Evolutionary conservation across 30 jellyfish, hydroid and myxozoan genomes (phyloP).

Genomic region (Hydractinia echinata): DNA sequence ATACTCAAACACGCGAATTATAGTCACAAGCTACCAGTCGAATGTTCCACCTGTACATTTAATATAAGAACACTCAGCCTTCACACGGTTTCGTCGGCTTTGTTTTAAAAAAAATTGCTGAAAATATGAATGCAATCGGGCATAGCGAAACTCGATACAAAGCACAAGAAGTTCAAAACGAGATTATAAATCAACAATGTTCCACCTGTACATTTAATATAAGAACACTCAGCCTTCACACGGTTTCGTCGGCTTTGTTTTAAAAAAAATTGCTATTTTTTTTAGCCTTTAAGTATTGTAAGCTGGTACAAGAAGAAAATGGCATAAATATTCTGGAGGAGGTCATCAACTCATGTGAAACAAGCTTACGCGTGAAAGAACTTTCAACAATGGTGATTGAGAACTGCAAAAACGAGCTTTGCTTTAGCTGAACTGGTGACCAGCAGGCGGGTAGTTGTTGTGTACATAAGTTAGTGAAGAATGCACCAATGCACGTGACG

Average conservation of each 20-base stretch:
- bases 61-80: no score
- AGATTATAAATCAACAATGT: no score
- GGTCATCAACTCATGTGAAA: neutral
- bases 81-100: neutral
- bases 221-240: neutral
- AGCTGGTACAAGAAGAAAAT: constrained; percentile 50
- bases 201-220: no score
- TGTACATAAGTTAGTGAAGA: no score
- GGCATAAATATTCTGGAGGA: constrained; percentile 44
- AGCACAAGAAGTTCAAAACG: no score
- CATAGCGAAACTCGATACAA: no score
- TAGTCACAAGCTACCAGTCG: no score
- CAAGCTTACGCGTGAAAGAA: constrained; percentile 31
- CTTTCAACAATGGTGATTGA: constrained; percentile 34
- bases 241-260: neutral
- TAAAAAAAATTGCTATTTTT: neutral
- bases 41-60: no score
- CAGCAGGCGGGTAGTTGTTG: no score
- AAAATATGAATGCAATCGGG: no score
- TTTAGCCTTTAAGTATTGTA: constrained; percentile 59
- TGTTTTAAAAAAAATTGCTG: neutral
- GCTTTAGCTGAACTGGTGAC: neutral
- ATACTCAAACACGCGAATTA: no score
- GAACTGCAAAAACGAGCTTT: neutral
- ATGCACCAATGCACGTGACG: no score